Evolutionary conservation across 30 jellyfish, hydroid and myxozoan genomes (phyloP).

Genomic region (Aurelia coerulea): DNA sequence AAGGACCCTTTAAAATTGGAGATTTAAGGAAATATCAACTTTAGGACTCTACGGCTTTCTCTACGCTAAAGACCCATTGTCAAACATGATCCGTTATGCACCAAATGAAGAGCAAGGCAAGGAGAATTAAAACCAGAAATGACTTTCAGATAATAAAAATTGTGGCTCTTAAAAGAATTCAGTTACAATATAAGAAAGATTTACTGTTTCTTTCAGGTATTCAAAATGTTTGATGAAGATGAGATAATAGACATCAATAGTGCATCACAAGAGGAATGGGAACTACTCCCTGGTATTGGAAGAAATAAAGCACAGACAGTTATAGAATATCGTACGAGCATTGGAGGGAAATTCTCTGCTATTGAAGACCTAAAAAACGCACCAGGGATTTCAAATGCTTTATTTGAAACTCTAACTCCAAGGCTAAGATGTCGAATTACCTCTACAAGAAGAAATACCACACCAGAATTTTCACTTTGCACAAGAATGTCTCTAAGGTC

Average conservation of each 20-base stretch:
- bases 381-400: conserved; percentile 65
- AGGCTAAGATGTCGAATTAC: conserved; percentile 35
- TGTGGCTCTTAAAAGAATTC: too few relatives aligned
- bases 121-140: too few relatives aligned
- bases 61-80: too few relatives aligned
- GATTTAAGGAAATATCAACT: too few relatives aligned
- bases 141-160: too few relatives aligned
- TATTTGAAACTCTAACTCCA: conserved; percentile 54
- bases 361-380: conserved; percentile 71
- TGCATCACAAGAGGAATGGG: conserved; percentile 88
- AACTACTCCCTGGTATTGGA: conserved; percentile 95
- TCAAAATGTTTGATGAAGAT: conserved; percentile 68
- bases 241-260: conserved; percentile 78
- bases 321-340: conserved; percentile 73
- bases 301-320: conserved; percentile 83
- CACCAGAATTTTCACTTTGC: conserved; percentile 1
- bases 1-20: too few relatives aligned
- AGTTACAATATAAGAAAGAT: too few relatives aligned
- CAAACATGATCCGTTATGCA: too few relatives aligned
- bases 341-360: conserved; percentile 56
- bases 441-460: conserved; percentile 1
- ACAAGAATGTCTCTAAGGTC: conserved; percentile 63
- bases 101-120: too few relatives aligned
- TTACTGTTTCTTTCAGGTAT: too few relatives aligned
- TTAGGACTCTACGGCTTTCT: too few relatives aligned